Evolutionary conservation across 2,888 invertebrate species (phyloP), one percentile per base, ranked within the genome.

Genomic region (Gasteruption jaculator): DNA sequence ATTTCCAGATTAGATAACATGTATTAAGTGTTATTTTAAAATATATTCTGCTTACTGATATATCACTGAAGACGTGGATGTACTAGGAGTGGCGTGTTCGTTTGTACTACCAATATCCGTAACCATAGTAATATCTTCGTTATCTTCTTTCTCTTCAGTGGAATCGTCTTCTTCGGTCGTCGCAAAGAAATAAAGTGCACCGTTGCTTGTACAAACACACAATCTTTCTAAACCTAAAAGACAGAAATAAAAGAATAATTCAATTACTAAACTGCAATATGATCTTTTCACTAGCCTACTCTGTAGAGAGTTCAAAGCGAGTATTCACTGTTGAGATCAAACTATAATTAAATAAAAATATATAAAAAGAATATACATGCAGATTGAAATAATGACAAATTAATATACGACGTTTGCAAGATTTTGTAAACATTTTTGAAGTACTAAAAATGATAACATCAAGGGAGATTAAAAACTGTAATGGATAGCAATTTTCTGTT

Each of bases 121-220:
- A 22, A 60, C 54, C 69, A 68, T 68, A 35, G 57, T 61, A 14
- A 67, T 58, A 42, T 68, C 68, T 40, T 83, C 82, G 18, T 83
- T 81, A 31, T 86, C 84, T 29, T 87, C 87, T 36, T 81, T 76
- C 58, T 88, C 85, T 51, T 83, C 85, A 0, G 78, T 72, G 1
- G 82, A 80, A 60, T 86, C 85, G 52, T 80, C 83, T 53, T 86
- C 86, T 42, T 85, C 83, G 47, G 83, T 83, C 18, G 90, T 73
- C 0, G 86, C 82, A 62, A 86, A 90, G 71, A 92, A 91, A 61
- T 89, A 85, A 36, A 92, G 77, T 48, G 84, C 82, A 4, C 92
- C 92, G 38, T 81, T 79, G 54, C 80, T 81, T 1, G 91, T 90
- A 29, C 88, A 86, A 2, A 85, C 87, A 67, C 92, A 92, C 20